These are phyloP conservation scores for Opisthocomus hoazin DNA, from an alignment of 2,113 vertebrate species.

Conservation along the genomic window DNA sequence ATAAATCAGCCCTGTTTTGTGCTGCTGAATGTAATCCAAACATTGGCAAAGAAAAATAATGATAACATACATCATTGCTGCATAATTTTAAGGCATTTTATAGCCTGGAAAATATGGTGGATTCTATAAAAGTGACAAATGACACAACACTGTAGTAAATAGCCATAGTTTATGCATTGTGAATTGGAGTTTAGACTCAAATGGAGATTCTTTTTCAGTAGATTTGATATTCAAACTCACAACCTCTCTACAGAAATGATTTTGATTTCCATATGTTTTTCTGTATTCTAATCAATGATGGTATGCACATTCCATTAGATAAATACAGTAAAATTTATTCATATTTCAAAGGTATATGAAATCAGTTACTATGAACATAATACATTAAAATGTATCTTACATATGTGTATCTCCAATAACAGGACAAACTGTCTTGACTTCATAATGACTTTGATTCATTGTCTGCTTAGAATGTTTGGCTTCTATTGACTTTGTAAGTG, in stretches of 20 bases:
- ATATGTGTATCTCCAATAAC: not conserved
- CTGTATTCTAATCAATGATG: slow-evolving; percentile 36
- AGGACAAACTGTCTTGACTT: not conserved
- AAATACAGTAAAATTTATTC: not conserved
- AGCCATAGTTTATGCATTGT: slow-evolving; percentile 58
- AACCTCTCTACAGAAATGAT: slow-evolving; percentile 28
- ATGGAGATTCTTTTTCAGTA: slow-evolving; percentile 44
- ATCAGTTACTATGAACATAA: not conserved
- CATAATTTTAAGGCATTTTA: slow-evolving; percentile 72
- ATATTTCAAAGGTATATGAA: not conserved
- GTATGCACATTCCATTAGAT: not conserved
- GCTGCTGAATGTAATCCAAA: slow-evolving; percentile 61
- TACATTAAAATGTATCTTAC: not conserved
- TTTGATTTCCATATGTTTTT: slow-evolving; percentile 27
- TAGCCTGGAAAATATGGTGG: slow-evolving; percentile 65
- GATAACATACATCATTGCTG: slow-evolving; percentile 67
- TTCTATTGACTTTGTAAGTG: not conserved
- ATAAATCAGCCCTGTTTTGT: slow-evolving; percentile 68
- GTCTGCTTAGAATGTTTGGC: not conserved
- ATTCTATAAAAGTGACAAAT: slow-evolving; percentile 75
- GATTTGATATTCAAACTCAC: slow-evolving; percentile 52
- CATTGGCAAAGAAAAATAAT: slow-evolving; percentile 68
- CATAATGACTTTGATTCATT: not conserved
- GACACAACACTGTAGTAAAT: slow-evolving; percentile 68
- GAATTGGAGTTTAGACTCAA: slow-evolving; percentile 54